Percentiles rank a stretch among this genome's conserved stretches.
phyloP scores from a whole-genome alignment of 2,888 invertebrate species.

The Drosophila pseudotakahashii region DNA sequence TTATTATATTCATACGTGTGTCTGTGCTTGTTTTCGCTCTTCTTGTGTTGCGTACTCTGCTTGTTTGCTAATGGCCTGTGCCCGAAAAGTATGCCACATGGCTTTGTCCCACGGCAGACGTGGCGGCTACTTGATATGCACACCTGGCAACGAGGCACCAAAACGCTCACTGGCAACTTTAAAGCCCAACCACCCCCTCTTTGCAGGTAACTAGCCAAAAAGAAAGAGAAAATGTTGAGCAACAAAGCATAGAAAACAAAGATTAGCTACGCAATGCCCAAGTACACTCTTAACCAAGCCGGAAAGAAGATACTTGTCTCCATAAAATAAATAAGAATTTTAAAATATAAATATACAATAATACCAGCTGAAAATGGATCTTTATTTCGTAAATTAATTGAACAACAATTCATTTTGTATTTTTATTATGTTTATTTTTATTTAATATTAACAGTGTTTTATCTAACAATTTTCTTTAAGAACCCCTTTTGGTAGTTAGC shows the following conservation, averaged over 20 bases:
- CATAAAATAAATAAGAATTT: too few relatives aligned
- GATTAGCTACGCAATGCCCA: neutral
- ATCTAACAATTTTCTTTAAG: too few relatives aligned
- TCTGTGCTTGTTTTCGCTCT: constrained; percentile 24
- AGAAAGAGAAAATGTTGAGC: constrained; percentile 10
- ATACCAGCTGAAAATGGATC: too few relatives aligned
- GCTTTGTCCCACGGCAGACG: constrained; percentile 36
- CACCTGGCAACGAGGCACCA: constrained; percentile 61
- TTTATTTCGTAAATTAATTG: too few relatives aligned
- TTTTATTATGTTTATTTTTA: too few relatives aligned
- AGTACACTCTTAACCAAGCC: too few relatives aligned
- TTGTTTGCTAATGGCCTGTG: constrained; percentile 57
- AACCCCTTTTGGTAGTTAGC: neutral
- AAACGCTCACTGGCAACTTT: constrained; percentile 45
- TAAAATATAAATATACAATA: too few relatives aligned
- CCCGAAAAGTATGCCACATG: constrained; percentile 52
- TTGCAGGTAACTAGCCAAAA: constrained; percentile 30
- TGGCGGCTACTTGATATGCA: constrained; percentile 73
- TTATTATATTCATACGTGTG: constrained; percentile 71
- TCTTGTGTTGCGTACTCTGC: constrained; percentile 35
- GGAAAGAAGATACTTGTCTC: too few relatives aligned
- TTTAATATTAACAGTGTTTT: too few relatives aligned
- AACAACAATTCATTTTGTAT: too few relatives aligned
- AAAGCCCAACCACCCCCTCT: constrained; percentile 56
- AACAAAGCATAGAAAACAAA: constrained; percentile 13